Evolutionary conservation across 1,140 invertebrate genomes (phyloP).

Genomic region (Gryon sp.): DNA sequence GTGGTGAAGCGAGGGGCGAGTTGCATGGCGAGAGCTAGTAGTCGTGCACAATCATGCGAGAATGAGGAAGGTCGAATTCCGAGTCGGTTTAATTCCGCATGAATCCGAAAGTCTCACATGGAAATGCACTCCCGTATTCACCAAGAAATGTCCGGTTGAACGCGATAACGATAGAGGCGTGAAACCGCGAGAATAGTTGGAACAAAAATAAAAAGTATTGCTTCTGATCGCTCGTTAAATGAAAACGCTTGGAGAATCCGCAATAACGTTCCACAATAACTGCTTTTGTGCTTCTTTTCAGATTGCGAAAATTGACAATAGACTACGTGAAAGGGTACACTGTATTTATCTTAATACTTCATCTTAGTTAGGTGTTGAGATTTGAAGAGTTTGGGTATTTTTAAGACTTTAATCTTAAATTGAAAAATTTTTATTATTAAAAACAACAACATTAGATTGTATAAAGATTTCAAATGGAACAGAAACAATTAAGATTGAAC

Average conservation of each 20-base stretch:
- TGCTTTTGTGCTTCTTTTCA: slow-evolving; percentile 12
- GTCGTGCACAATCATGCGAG: slow-evolving; percentile 31
- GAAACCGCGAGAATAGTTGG: slow-evolving; percentile 12
- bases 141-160: slow-evolving; percentile 37
- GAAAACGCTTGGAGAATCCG: slow-evolving; percentile 19
- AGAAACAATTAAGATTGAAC: too few species aligned
- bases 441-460: too few species aligned
- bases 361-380: too few species aligned
- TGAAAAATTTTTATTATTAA: too few species aligned
- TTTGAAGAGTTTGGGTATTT: too few species aligned
- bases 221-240: slow-evolving; percentile 21
- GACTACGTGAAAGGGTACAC: too few species aligned
- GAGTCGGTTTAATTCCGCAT: slow-evolving; percentile 58
- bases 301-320: slow-evolving; percentile 3
- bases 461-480: too few species aligned
- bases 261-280: slow-evolving; percentile 25
- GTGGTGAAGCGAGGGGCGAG: too few species aligned
- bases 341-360: too few species aligned
- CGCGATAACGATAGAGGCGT: slow-evolving; percentile 33
- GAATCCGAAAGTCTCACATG: slow-evolving; percentile 57
- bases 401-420: too few species aligned
- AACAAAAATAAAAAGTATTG: slow-evolving; percentile 37
- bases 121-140: slow-evolving; percentile 60
- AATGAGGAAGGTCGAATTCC: slow-evolving; percentile 26
- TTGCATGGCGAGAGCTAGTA: too few species aligned